Conservation (phyloP, 2,113 vertebrate genomes). For the Carassius gibelio region DNA sequence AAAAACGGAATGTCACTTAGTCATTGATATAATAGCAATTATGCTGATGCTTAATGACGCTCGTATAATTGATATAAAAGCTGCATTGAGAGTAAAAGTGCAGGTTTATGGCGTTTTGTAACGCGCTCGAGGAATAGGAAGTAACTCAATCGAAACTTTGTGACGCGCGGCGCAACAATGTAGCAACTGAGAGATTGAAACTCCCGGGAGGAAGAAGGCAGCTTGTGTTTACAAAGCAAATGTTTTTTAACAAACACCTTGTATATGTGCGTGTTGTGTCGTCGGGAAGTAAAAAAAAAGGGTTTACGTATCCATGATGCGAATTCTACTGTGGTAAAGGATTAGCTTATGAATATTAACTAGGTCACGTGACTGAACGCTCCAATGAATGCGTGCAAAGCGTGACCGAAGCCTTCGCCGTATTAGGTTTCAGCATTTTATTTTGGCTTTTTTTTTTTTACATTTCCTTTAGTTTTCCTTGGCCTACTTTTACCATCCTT, state of each 20-base stretch:
- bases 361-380: not conserved
- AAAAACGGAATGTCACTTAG: not conserved
- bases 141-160: constrained; percentile 41
- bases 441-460: constrained; percentile 6
- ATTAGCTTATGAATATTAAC: not conserved
- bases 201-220: not conserved
- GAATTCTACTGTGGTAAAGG: constrained; percentile 1
- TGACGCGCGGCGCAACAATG: constrained; percentile 25
- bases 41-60: not conserved
- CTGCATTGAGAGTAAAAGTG: not conserved
- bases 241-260: not conserved
- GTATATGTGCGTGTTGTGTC: not conserved
- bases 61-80: not conserved
- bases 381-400: not conserved
- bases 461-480: not conserved
- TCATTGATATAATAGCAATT: not conserved
- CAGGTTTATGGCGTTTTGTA: not conserved
- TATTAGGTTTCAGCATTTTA: not conserved
- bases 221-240: not conserved
- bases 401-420: not conserved
- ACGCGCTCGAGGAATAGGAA: constrained; percentile 9
- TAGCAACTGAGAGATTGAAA: not conserved
- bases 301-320: constrained; percentile 8
- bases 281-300: not conserved
- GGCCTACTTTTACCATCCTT: not conserved